Conservation (phyloP, 2,113 vertebrate species). For the Bothrops jararaca region DNA sequence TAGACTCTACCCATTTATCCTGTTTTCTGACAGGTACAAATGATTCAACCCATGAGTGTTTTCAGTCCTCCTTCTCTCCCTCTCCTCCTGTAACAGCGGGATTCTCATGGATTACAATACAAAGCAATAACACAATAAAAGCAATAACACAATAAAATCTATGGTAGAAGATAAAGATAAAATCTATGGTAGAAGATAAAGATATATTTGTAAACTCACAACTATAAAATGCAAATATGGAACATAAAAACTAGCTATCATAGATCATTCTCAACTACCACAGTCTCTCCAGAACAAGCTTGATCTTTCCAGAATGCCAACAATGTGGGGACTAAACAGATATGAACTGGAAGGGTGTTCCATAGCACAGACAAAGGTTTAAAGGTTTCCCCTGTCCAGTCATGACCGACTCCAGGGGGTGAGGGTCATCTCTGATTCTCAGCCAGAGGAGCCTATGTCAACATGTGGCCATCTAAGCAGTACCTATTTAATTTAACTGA, state of each 20-base stretch:
- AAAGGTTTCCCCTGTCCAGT: background rate
- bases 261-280: background rate
- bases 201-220: background rate
- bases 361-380: background rate
- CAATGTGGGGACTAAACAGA: background rate
- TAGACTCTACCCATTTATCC: background rate
- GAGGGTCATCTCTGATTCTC: too few species aligned
- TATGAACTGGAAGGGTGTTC: background rate
- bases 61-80: background rate
- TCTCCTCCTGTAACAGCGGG: background rate
- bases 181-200: background rate
- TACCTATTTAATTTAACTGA: background rate
- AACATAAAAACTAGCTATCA: background rate
- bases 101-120: background rate
- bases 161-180: background rate
- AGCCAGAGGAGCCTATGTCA: background rate
- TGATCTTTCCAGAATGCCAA: background rate
- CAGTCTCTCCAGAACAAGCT: background rate
- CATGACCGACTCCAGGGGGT: background rate
- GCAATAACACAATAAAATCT: background rate
- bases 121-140: background rate
- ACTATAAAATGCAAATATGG: background rate
- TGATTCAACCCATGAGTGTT: background rate
- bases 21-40: background rate
- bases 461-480: background rate